Evolutionary conservation across 1,140 invertebrate genomes (phyloP).

Genomic region (Trypoxylus dichotomus): DNA sequence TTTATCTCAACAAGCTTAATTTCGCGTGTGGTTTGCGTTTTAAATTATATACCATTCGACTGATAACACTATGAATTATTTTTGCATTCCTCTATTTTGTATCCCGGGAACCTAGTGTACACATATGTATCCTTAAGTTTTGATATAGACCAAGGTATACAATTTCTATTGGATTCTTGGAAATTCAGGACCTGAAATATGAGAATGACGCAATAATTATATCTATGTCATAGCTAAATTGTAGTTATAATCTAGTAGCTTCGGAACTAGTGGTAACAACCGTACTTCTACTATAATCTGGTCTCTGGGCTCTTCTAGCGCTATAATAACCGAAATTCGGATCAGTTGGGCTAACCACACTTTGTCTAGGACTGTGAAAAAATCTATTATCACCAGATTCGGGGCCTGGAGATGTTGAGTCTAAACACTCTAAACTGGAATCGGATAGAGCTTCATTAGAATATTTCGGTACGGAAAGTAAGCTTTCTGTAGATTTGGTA

Average conservation of each 20-base stretch:
- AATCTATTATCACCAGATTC: constrained; percentile 53
- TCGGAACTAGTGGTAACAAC: constrained; percentile 59
- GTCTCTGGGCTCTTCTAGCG: constrained; percentile 55
- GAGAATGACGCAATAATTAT: constrained; percentile 14
- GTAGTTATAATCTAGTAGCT: constrained; percentile 59
- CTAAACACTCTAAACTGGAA: constrained; percentile 66
- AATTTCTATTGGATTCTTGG: background rate
- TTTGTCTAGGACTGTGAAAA: constrained; percentile 54
- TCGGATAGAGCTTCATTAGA: constrained; percentile 62
- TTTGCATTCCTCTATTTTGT: no score
- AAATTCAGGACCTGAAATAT: background rate
- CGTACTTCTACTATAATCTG: constrained; percentile 53
- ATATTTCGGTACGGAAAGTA: constrained; percentile 66
- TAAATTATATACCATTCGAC: no score
- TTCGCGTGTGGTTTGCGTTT: no score
- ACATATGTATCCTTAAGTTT: no score
- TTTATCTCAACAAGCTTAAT: no score
- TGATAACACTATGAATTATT: no score
- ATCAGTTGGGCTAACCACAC: constrained; percentile 54
- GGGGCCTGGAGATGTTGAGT: constrained; percentile 49
- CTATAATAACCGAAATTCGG: constrained; percentile 57
- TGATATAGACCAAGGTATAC: background rate
- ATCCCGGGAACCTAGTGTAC: no score
- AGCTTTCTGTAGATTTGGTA: constrained; percentile 78
- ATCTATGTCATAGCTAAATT: background rate